Conservation (phyloP, 2,888 invertebrate species). For the Stenodema calcarata region DNA sequence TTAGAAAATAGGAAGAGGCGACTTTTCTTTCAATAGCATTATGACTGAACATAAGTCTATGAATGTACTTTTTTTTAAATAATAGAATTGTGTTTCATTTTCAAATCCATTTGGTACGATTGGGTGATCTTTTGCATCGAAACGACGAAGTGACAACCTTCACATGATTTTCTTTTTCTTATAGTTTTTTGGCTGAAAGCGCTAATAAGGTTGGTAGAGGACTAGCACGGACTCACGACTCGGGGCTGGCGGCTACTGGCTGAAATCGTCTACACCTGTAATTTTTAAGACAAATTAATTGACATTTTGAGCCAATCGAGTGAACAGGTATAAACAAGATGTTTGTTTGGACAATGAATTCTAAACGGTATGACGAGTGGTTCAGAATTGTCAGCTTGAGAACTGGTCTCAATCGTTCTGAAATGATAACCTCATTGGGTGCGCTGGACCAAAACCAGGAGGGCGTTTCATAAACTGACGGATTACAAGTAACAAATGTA, state of each 20-base stretch:
- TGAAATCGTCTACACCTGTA: conserved; percentile 59
- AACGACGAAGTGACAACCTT: conserved; percentile 26
- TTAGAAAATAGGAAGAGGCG: conserved; percentile 38
- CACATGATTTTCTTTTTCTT: not conserved
- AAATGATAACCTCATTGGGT: no score
- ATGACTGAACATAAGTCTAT: conserved; percentile 21
- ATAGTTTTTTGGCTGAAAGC: conserved; percentile 15
- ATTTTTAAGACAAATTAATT: not conserved
- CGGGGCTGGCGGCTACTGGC: conserved; percentile 55
- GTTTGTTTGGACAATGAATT: no score
- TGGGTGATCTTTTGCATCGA: not conserved
- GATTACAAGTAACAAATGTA: no score
- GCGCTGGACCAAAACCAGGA: no score
- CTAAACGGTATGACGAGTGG: no score
- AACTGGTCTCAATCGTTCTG: no score
- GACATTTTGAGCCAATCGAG: no score
- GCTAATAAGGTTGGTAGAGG: conserved; percentile 7
- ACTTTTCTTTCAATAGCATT: not conserved
- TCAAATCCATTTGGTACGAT: conserved; percentile 17
- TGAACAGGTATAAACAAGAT: no score
- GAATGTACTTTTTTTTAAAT: not conserved
- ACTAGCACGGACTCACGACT: conserved; percentile 39
- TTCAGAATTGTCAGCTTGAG: no score
- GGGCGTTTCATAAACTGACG: no score
- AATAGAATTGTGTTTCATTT: not conserved